Conservation (phyloP, 2,113 vertebrate genomes). For the Castor canadensis region DNA sequence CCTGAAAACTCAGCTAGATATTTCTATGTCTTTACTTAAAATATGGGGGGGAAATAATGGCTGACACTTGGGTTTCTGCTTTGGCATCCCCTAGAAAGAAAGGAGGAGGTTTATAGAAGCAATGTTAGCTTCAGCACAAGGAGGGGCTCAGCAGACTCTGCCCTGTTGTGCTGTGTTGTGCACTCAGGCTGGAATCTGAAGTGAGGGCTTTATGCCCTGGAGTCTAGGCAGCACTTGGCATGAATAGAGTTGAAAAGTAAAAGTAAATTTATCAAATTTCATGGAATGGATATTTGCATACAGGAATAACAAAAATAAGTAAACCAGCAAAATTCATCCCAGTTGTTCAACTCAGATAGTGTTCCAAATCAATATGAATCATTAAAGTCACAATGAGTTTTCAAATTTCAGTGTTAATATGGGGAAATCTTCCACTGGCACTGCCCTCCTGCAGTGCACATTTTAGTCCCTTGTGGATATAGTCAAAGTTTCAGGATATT, state of each 20-base stretch:
- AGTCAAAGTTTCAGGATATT: neutral
- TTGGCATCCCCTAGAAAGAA: neutral
- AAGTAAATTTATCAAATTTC: constrained; percentile 21
- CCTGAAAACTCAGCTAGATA: neutral
- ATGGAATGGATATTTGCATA: neutral
- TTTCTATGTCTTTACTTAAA: neutral
- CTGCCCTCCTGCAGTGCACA: neutral
- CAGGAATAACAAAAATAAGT: neutral
- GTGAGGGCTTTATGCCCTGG: neutral
- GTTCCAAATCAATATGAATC: neutral
- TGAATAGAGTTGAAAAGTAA: neutral
- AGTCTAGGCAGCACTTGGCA: neutral
- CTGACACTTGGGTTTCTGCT: neutral
- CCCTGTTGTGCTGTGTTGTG: neutral
- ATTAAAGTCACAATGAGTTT: neutral
- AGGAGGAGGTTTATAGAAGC: neutral
- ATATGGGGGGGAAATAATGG: neutral
- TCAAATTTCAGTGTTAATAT: neutral
- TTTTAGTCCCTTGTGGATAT: neutral
- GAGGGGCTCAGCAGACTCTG: neutral
- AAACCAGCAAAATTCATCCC: neutral
- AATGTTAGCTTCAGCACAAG: neutral
- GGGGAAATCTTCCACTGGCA: neutral
- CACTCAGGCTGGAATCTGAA: neutral
- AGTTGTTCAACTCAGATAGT: constrained; percentile 15